Evolutionary conservation across 2,888 invertebrate species (phyloP).

Genomic region (Timandra comae): DNA sequence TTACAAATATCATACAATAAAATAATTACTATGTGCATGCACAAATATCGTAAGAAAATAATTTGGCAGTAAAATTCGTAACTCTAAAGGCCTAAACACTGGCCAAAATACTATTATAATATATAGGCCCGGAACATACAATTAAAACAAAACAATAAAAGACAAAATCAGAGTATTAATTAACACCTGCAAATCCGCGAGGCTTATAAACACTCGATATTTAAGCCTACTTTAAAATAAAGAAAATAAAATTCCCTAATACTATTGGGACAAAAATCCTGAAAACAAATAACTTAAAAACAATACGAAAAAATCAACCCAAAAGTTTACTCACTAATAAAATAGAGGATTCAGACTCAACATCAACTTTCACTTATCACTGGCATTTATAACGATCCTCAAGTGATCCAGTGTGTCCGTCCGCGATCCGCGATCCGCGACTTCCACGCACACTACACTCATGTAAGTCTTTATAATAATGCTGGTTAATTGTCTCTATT

Average conservation of each 20-base stretch:
- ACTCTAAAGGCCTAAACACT: constrained; percentile 71
- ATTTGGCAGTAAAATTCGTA: constrained; percentile 78
- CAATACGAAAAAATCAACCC: constrained; percentile 74
- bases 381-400: constrained; percentile 37
- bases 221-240: constrained; percentile 68
- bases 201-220: constrained; percentile 60
- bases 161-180: constrained; percentile 73
- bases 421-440: constrained; percentile 34
- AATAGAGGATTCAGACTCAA: constrained; percentile 72
- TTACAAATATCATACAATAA: constrained; percentile 70
- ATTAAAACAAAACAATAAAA: constrained; percentile 70
- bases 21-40: constrained; percentile 76
- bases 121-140: constrained; percentile 72
- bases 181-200: constrained; percentile 65
- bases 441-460: constrained; percentile 41
- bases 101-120: constrained; percentile 74
- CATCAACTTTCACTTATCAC: constrained; percentile 58
- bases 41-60: constrained; percentile 76
- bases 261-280: constrained; percentile 77
- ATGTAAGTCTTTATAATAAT: constrained; percentile 48
- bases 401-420: constrained; percentile 21
- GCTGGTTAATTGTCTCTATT: constrained; percentile 60
- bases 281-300: constrained; percentile 76
- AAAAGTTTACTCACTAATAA: constrained; percentile 74
- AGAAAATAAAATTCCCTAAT: constrained; percentile 76